Evolutionary conservation across 2,113 vertebrate species (phyloP).

Genomic region (Hydropotes inermis): DNA sequence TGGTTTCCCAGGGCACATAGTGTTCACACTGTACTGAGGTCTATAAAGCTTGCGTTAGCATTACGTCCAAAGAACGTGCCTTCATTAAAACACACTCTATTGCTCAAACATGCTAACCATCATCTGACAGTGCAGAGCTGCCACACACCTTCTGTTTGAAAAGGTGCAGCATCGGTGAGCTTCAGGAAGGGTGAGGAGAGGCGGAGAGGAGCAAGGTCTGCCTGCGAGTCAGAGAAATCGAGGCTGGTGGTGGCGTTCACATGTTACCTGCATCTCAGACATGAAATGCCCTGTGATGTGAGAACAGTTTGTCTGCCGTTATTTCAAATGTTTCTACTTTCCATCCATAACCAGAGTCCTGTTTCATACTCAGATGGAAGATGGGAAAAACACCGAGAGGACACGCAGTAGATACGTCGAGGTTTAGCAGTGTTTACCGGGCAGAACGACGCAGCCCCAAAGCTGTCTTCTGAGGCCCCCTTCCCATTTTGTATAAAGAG

Average conservation of each 20-base stretch:
- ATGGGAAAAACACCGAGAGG: constrained; percentile 20
- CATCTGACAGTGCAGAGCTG: neutral
- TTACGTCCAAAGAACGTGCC: neutral
- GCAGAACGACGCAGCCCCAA: neutral
- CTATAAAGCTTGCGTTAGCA: accelerated
- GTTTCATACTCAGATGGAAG: constrained; percentile 24
- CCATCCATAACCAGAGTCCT: constrained; percentile 12
- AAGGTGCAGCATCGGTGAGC: no score
- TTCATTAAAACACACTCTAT: neutral
- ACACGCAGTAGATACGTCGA: neutral
- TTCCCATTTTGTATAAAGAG: neutral
- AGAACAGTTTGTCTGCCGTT: constrained; percentile 38
- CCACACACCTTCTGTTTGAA: neutral
- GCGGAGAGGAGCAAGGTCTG: accelerated
- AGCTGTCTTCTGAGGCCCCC: neutral
- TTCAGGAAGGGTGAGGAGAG: neutral
- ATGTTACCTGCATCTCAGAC: neutral
- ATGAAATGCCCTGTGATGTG: neutral
- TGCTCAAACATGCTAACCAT: neutral
- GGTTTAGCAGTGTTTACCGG: neutral
- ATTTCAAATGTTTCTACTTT: constrained; percentile 52
- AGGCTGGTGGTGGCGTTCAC: neutral
- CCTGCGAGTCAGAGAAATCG: neutral
- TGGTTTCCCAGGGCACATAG: neutral
- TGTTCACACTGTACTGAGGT: neutral